phyloP scores from a whole-genome alignment of 2,113 vertebrate species.

The Rhabdornis inornatus region DNA sequence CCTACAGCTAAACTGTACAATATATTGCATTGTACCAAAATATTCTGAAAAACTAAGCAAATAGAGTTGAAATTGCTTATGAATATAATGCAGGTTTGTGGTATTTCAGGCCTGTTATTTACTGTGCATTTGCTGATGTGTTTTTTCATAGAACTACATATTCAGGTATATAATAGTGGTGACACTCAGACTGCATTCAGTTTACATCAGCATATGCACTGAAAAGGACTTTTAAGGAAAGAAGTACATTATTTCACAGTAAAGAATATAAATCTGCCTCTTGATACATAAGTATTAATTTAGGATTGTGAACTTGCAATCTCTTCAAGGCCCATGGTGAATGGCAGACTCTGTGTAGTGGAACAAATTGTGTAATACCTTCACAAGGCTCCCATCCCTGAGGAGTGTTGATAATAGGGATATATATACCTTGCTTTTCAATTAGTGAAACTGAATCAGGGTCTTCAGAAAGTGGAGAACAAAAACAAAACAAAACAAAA shows the following conservation, averaged over 20 bases:
- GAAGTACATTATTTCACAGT: conserved; percentile 22
- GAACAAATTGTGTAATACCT: conserved; percentile 34
- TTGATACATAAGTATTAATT: conserved; percentile 25
- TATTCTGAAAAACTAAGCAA: conserved; percentile 33
- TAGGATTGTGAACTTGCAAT: neutral
- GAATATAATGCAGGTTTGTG: conserved; percentile 23
- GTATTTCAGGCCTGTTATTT: conserved; percentile 39
- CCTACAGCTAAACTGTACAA: neutral
- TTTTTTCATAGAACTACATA: conserved; percentile 26
- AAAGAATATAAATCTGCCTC: neutral
- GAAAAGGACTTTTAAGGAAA: conserved; percentile 12
- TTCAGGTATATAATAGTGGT: conserved; percentile 4
- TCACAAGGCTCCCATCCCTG: neutral
- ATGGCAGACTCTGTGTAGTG: neutral
- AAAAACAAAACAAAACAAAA: neutral
- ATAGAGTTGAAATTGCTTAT: conserved; percentile 47
- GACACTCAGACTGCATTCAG: neutral
- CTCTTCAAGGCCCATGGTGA: neutral
- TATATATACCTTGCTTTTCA: conserved; percentile 12
- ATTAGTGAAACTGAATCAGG: neutral
- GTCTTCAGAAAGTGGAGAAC: neutral
- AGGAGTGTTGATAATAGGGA: neutral
- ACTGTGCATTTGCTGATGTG: conserved; percentile 44
- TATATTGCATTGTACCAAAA: conserved; percentile 7
- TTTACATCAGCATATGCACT: conserved; percentile 13